phyloP scores from a whole-genome alignment of 2,888 invertebrate species.

The Ptychoptera albimana region DNA sequence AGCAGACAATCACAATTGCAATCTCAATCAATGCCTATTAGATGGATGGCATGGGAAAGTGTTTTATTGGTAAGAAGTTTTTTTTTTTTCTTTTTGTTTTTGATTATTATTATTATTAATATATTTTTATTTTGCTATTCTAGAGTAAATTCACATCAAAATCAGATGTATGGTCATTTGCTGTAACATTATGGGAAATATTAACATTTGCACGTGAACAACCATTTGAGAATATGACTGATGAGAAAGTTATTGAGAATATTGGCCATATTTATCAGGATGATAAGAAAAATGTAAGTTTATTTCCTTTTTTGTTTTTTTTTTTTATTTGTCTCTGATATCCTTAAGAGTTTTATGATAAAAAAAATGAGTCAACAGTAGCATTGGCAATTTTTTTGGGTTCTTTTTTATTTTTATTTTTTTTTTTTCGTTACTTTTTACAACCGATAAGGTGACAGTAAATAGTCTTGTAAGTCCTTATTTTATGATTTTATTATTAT shows the following conservation, averaged over 20 bases:
- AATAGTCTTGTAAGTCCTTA: no score
- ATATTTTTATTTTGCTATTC: slow-evolving; percentile 16
- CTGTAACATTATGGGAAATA: slow-evolving; percentile 76
- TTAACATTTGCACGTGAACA: slow-evolving; percentile 68
- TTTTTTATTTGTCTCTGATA: neutral
- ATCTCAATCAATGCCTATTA: slow-evolving; percentile 54
- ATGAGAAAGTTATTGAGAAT: slow-evolving; percentile 71
- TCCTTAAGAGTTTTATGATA: no score
- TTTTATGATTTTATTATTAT: no score
- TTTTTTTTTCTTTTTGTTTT: slow-evolving; percentile 2
- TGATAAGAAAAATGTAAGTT: slow-evolving; percentile 49
- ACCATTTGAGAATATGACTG: slow-evolving; percentile 62
- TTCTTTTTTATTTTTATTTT: no score
- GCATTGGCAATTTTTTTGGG: no score
- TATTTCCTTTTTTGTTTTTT: neutral
- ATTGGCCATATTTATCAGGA: slow-evolving; percentile 63
- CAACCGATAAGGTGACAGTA: no score
- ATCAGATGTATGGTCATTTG: slow-evolving; percentile 81
- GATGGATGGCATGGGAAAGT: slow-evolving; percentile 84
- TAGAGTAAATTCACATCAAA: slow-evolving; percentile 69
- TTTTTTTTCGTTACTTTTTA: no score
- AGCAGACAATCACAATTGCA: slow-evolving; percentile 33
- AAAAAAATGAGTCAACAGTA: no score
- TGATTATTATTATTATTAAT: slow-evolving; percentile 8
- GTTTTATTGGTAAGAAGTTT: slow-evolving; percentile 45